A percentile compares a stretch with the other conserved stretches of the same genome.
These are phyloP conservation scores for Tachina grossa DNA, from an alignment of 2,888 invertebrate genomes.

Conservation along the genomic window DNA sequence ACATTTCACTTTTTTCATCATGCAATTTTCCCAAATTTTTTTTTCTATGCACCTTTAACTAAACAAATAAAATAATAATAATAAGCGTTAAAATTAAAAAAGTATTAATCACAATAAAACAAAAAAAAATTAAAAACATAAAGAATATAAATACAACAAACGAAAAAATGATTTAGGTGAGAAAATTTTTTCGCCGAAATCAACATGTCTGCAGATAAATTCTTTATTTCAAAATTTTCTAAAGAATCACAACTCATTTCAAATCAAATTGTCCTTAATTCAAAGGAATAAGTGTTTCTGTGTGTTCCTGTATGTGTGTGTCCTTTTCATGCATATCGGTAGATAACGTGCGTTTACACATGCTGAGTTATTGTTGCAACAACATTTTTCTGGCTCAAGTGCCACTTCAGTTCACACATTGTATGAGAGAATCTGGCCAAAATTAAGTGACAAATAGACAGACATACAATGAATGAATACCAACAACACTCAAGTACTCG, in stretches of 20 bases:
- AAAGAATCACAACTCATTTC: constrained; percentile 34
- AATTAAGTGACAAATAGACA: constrained; percentile 18
- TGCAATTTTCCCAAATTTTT: not conserved
- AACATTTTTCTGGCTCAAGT: constrained; percentile 62
- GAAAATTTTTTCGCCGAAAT: constrained; percentile 35
- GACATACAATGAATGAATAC: constrained; percentile 5
- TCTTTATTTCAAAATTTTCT: constrained; percentile 10
- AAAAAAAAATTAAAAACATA: not conserved
- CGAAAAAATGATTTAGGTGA: constrained; percentile 22
- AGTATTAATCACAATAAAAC: not conserved
- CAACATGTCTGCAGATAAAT: constrained; percentile 49
- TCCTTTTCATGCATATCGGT: not conserved
- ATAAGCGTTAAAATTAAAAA: constrained; percentile 34
- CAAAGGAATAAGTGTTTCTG: not conserved
- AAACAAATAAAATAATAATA: constrained; percentile 38
- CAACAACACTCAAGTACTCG: constrained; percentile 45
- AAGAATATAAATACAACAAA: not conserved
- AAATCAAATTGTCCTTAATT: not conserved
- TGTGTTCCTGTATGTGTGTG: not conserved
- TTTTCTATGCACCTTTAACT: constrained; percentile 3
- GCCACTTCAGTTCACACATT: constrained; percentile 66
- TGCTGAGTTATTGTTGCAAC: constrained; percentile 58
- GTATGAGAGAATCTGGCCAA: constrained; percentile 19
- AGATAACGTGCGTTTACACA: constrained; percentile 41
- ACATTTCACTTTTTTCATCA: not conserved